A percentile compares a stretch with the other conserved stretches of the same genome.
Evolutionary conservation across 2,888 invertebrate species (phyloP).

Genomic region (Antheraea assamensis): DNA sequence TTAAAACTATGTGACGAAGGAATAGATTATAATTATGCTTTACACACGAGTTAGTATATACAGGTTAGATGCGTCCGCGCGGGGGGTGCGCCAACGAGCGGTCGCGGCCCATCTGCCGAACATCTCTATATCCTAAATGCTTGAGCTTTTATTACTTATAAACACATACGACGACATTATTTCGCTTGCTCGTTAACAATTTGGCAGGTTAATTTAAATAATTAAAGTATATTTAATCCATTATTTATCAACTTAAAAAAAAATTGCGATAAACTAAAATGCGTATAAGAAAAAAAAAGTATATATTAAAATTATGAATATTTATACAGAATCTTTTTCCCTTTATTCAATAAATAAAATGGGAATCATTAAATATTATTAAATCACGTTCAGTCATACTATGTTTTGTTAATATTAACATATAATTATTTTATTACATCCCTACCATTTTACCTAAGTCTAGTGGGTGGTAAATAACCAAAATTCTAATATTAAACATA

Average conservation of each 20-base stretch:
- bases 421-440: slow-evolving; percentile 75
- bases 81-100: slow-evolving; percentile 49
- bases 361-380: slow-evolving; percentile 73
- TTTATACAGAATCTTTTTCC: slow-evolving; percentile 76
- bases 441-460: slow-evolving; percentile 78
- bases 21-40: slow-evolving; percentile 81
- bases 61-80: slow-evolving; percentile 49
- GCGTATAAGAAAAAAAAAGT: slow-evolving; percentile 63
- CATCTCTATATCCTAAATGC: slow-evolving; percentile 70
- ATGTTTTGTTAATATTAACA: slow-evolving; percentile 80
- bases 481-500: slow-evolving; percentile 82
- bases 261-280: slow-evolving; percentile 77
- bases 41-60: slow-evolving; percentile 79
- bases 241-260: slow-evolving; percentile 71
- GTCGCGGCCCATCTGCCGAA: slow-evolving; percentile 28
- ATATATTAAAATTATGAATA: slow-evolving; percentile 80
- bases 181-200: slow-evolving; percentile 73
- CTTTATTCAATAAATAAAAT: slow-evolving; percentile 54
- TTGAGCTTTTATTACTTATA: slow-evolving; percentile 74
- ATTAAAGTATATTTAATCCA: slow-evolving; percentile 73
- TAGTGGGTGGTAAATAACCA: slow-evolving; percentile 81
- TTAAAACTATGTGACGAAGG: slow-evolving; percentile 82
- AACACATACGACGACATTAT: slow-evolving; percentile 60
- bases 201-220: slow-evolving; percentile 78
- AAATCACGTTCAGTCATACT: slow-evolving; percentile 80